Percentiles rank a stretch among this genome's conserved stretches.
phyloP scores from a whole-genome alignment of 2,113 vertebrate species.

The Odobenus rosmarus region DNA sequence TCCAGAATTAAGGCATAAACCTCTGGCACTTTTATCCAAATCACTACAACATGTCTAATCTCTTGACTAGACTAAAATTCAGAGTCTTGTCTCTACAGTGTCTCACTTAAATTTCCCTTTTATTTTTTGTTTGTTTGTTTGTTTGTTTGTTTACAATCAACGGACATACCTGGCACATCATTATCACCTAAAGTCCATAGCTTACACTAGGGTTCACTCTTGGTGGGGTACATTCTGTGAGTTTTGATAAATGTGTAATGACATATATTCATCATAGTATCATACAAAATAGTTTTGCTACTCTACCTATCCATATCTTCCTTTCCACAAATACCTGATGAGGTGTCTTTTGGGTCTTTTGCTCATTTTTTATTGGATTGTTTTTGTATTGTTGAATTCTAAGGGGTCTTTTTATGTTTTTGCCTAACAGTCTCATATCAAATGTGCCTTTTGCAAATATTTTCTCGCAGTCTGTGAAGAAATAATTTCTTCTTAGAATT shows the following conservation, averaged over 20 bases:
- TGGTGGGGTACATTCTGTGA: not conserved
- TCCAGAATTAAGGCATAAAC: not conserved
- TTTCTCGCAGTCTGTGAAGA: not conserved
- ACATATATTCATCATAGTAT: not conserved
- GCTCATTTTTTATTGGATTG: not conserved
- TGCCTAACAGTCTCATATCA: not conserved
- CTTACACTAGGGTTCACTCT: not conserved
- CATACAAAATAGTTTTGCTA: not conserved
- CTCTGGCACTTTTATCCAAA: not conserved
- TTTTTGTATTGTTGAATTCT: conserved; percentile 15
- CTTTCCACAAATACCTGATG: not conserved
- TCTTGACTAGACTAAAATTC: not conserved
- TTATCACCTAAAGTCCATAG: not conserved
- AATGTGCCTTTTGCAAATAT: not conserved
- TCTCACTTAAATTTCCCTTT: not conserved
- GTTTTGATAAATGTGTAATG: not conserved
- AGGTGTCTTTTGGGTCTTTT: not conserved
- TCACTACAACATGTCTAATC: not conserved
- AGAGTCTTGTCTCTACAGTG: not conserved
- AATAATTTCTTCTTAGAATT: not conserved
- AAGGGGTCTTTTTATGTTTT: not conserved
- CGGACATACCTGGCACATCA: not conserved
- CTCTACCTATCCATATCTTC: not conserved
- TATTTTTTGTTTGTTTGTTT: not conserved
- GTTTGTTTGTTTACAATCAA: not conserved